Evolutionary conservation across 2,797 vertebrate species (phyloP).

Genomic region (Hoplostethus mediterraneus): DNA sequence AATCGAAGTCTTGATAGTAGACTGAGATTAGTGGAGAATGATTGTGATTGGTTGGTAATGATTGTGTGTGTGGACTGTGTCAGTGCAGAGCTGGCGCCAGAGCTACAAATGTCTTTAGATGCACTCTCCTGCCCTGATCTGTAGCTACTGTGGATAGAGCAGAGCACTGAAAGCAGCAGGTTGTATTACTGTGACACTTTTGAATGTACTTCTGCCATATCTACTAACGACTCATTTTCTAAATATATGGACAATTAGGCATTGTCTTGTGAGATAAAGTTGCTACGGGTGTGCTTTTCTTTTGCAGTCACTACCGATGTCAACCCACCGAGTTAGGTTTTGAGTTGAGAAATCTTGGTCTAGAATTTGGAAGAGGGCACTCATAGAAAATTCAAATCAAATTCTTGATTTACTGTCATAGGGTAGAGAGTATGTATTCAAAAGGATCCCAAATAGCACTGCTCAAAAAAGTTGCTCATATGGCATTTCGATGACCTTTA

Average conservation of each 20-base stretch:
- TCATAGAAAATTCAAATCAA: conserved; percentile 18
- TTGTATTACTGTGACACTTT: conserved; percentile 15
- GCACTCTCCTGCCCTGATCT: conserved; percentile 44
- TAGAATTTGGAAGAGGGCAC: conserved; percentile 6
- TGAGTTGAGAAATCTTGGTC: conserved; percentile 17
- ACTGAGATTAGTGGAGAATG: conserved; percentile 53
- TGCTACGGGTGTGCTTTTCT: conserved; percentile 76
- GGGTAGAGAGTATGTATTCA: conserved; percentile 33
- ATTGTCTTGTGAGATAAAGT: conserved; percentile 33
- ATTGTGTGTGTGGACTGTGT: conserved; percentile 59
- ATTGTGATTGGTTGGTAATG: conserved; percentile 70
- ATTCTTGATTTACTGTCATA: conserved; percentile 20
- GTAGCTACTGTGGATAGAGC: conserved; percentile 56
- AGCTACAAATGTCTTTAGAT: conserved; percentile 29
- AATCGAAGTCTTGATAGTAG: conserved; percentile 27
- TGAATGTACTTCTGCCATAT: conserved; percentile 33
- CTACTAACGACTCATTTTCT: conserved; percentile 14
- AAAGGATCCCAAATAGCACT: conserved; percentile 41
- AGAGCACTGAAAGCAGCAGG: conserved; percentile 18
- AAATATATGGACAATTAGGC: conserved; percentile 16
- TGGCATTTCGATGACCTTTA: conserved; percentile 62
- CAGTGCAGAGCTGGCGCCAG: conserved; percentile 41
- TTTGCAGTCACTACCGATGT: conserved; percentile 31
- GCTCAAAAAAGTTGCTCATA: conserved; percentile 46
- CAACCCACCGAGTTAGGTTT: conserved; percentile 28